Conservation (phyloP, 92 coral and sea anemone species). For the Epizoanthus stellaris region DNA sequence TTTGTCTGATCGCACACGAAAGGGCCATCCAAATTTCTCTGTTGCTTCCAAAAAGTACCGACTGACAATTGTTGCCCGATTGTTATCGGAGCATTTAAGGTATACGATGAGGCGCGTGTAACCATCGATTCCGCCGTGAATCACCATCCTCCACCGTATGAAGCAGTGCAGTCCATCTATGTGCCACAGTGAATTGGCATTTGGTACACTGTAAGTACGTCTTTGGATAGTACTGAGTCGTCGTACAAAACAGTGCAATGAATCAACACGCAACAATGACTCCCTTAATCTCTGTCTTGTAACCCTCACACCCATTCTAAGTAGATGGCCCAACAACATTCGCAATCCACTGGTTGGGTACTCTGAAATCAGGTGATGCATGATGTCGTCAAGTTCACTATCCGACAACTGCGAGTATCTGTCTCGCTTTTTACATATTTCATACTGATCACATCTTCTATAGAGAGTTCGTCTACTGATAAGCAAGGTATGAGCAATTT, state of each 20-base stretch:
- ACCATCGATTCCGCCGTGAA: conserved; percentile 39
- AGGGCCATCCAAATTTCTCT: conserved; percentile 49
- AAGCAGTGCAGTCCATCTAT: conserved; percentile 38
- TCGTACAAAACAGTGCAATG: no score
- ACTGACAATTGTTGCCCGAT: no score
- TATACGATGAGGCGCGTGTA: neutral
- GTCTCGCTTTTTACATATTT: conserved; percentile 57
- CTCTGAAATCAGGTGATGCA: conserved; percentile 39
- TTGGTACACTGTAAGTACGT: conserved; percentile 27
- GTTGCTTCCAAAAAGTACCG: conserved; percentile 41
- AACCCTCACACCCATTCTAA: conserved; percentile 20
- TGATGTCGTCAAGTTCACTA: conserved; percentile 48
- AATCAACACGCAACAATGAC: no score
- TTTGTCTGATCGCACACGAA: conserved; percentile 45
- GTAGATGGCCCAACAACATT: conserved; percentile 55
- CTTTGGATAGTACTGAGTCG: neutral
- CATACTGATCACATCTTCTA: conserved; percentile 14
- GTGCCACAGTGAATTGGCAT: conserved; percentile 38
- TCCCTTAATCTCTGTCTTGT: neutral
- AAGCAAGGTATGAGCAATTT: conserved; percentile 16
- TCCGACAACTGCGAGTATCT: conserved; percentile 31
- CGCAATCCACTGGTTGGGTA: conserved; percentile 58
- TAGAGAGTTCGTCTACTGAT: conserved; percentile 31
- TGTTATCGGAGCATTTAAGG: no score
- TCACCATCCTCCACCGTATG: conserved; percentile 16